phyloP scores from a whole-genome alignment of 2,888 invertebrate genomes.

The Athetis lepigone region DNA sequence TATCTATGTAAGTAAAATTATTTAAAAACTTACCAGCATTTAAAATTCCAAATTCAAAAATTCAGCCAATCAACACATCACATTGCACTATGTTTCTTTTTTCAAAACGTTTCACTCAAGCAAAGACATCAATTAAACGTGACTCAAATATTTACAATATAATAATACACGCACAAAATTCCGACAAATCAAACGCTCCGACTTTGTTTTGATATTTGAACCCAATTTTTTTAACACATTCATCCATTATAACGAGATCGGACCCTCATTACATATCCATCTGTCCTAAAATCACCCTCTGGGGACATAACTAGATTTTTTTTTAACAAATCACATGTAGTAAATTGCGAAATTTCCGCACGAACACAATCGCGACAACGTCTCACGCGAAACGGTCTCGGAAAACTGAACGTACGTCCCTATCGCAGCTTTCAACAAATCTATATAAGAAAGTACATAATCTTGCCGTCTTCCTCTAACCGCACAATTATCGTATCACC shows the following conservation, averaged over 20 bases:
- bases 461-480: conserved; percentile 70
- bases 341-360: conserved; percentile 60
- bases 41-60: conserved; percentile 57
- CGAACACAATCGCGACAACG: conserved; percentile 42
- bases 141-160: conserved; percentile 55
- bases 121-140: conserved; percentile 46
- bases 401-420: conserved; percentile 63
- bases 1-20: too few relatives aligned
- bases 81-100: conserved; percentile 57
- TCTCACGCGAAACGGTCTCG: conserved; percentile 54
- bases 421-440: conserved; percentile 84
- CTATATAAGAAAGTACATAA: conserved; percentile 86
- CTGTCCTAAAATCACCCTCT: conserved; percentile 53
- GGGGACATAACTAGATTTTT: conserved; percentile 61
- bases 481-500: conserved; percentile 40
- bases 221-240: conserved; percentile 49
- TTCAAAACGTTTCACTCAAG: conserved; percentile 46
- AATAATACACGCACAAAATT: conserved; percentile 60
- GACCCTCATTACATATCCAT: conserved; percentile 38
- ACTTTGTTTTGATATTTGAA: conserved; percentile 58
- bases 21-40: conserved; percentile 51
- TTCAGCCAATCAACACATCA: conserved; percentile 51
- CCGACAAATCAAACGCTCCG: conserved; percentile 60
- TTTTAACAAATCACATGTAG: conserved; percentile 59
- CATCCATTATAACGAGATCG: conserved; percentile 48